phyloP scores from a whole-genome alignment of 2,888 invertebrate genomes.

The Drosophila meridionalis region DNA sequence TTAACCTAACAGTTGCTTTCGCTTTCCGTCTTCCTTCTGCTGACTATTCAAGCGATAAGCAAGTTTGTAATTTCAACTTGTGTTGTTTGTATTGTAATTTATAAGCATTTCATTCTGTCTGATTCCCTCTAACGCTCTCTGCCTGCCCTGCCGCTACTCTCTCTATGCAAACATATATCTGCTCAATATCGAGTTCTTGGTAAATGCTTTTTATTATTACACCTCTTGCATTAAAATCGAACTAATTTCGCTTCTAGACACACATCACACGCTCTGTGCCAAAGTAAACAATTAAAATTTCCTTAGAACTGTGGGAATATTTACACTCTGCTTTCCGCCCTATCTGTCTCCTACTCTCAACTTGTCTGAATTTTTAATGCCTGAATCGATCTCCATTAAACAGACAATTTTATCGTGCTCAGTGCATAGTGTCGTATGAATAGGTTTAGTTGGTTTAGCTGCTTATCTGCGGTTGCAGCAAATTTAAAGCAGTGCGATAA shows the following conservation, averaged over 20 bases:
- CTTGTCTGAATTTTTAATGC: constrained; percentile 42
- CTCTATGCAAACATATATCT: background rate
- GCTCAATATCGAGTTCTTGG: constrained; percentile 29
- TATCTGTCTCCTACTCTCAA: background rate
- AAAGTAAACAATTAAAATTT: constrained; percentile 66
- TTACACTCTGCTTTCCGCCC: background rate
- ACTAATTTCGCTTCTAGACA: constrained; percentile 42
- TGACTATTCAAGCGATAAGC: constrained; percentile 41
- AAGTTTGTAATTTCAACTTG: constrained; percentile 55
- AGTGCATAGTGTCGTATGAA: constrained; percentile 27
- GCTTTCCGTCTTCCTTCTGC: background rate
- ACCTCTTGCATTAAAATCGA: constrained; percentile 32
- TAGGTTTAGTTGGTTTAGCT: constrained; percentile 15
- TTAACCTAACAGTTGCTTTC: constrained; percentile 14
- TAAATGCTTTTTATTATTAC: constrained; percentile 44
- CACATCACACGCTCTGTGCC: constrained; percentile 39
- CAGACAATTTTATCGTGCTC: constrained; percentile 40
- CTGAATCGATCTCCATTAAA: constrained; percentile 56
- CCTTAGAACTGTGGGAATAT: constrained; percentile 32
- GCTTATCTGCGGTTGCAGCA: constrained; percentile 25
- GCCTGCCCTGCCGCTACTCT: background rate
- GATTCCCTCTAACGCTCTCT: background rate
- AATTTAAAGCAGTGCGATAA: constrained; percentile 30
- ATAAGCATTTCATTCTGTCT: constrained; percentile 31
- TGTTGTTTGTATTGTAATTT: constrained; percentile 56